phyloP scores from a whole-genome alignment of 1,140 invertebrate genomes.

The Leptopilina clavipes region DNA sequence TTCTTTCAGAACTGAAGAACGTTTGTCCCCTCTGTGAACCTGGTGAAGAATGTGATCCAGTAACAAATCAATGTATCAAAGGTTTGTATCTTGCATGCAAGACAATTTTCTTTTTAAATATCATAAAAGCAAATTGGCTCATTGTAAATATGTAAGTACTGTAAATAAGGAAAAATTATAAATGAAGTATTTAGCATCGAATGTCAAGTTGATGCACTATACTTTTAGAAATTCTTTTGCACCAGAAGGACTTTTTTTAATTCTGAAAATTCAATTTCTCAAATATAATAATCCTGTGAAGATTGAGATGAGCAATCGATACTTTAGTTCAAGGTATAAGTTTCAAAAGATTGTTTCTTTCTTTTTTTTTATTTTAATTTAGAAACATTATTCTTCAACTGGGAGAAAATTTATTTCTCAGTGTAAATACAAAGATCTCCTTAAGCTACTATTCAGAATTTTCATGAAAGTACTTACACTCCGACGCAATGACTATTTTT shows the following conservation, averaged over 20 bases:
- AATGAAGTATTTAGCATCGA: slow-evolving; percentile 1
- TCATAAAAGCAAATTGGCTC: slow-evolving; percentile 38
- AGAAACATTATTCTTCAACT: not conserved
- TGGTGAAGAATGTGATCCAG: slow-evolving; percentile 83
- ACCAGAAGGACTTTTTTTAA: slow-evolving; percentile 34
- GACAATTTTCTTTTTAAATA: slow-evolving; percentile 15
- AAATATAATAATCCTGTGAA: not conserved
- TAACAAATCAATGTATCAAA: slow-evolving; percentile 85
- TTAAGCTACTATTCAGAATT: slow-evolving; percentile 39
- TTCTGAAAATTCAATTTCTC: not conserved
- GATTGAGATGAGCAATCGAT: not conserved
- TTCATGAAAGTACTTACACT: slow-evolving; percentile 41
- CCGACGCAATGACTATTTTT: slow-evolving; percentile 4
- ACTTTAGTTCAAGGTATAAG: not conserved
- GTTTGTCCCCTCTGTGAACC: slow-evolving; percentile 85
- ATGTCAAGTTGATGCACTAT: slow-evolving; percentile 20
- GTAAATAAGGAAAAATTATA: slow-evolving; percentile 58
- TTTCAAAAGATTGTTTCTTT: not conserved
- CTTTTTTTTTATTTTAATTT: not conserved
- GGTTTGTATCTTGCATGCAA: slow-evolving; percentile 72
- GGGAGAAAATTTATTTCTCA: not conserved
- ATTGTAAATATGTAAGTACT: slow-evolving; percentile 67
- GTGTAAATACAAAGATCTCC: slow-evolving; percentile 1
- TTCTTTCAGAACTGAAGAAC: slow-evolving; percentile 50
- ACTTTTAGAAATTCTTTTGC: slow-evolving; percentile 43